Conservation (phyloP, 1,140 invertebrate species). For the Palaemon carinicauda region DNA sequence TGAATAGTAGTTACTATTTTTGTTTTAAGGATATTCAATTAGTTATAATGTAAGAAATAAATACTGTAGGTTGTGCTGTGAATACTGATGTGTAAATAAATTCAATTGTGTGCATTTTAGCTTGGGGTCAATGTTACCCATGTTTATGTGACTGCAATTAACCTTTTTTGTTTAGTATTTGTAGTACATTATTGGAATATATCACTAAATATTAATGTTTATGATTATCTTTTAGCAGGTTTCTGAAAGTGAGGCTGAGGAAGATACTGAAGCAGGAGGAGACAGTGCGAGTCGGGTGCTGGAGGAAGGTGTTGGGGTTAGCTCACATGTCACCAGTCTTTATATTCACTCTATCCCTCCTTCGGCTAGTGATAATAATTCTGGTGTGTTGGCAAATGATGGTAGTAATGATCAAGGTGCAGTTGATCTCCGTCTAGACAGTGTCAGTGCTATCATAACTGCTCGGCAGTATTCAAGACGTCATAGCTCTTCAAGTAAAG, state of each 20-base stretch:
- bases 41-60: no score
- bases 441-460: conserved; percentile 59
- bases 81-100: no score
- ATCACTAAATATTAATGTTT: background rate
- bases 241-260: conserved; percentile 26
- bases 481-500: conserved; percentile 36
- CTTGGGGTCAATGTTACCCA: no score
- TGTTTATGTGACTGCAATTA: no score
- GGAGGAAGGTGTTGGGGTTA: conserved; percentile 29
- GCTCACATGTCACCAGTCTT: conserved; percentile 32
- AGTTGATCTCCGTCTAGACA: conserved; percentile 52
- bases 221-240: background rate
- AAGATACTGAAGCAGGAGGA: conserved; percentile 13
- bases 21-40: no score
- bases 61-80: no score
- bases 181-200: background rate
- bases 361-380: conserved; percentile 6
- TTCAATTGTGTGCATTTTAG: no score
- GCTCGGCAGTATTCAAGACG: conserved; percentile 50
- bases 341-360: conserved; percentile 36
- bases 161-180: no score
- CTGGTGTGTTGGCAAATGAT: background rate
- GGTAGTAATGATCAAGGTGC: conserved; percentile 28
- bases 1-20: background rate
- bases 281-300: conserved; percentile 50